A percentile compares a stretch with the other conserved stretches of the same genome.
These are phyloP conservation scores for Fistularia commersonii DNA, from an alignment of 2,797 vertebrate species.

Conservation along the genomic window DNA sequence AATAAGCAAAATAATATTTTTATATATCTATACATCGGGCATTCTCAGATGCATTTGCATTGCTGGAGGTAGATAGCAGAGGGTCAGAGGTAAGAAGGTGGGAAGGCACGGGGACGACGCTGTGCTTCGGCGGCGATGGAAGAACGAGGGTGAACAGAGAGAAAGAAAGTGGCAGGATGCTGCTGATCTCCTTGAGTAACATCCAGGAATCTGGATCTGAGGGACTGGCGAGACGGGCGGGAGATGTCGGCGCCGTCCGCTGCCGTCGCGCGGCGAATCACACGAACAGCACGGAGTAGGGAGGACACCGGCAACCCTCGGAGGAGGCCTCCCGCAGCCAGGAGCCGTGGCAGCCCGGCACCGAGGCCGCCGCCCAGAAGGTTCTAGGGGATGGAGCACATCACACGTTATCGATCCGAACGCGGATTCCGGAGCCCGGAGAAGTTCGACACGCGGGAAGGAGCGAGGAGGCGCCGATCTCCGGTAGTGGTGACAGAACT, in stretches of 20 bases:
- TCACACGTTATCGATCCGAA: neutral
- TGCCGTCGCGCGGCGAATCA: constrained; percentile 45
- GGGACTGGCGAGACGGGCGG: constrained; percentile 40
- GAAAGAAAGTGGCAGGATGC: constrained; percentile 58
- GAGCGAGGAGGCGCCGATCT: too few relatives aligned
- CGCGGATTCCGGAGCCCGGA: too few relatives aligned
- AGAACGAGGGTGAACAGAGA: constrained; percentile 48
- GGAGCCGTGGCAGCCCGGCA: constrained; percentile 80
- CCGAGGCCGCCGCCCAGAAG: constrained; percentile 79
- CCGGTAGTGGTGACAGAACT: too few relatives aligned
- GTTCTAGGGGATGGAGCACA: constrained; percentile 64
- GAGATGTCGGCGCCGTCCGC: constrained; percentile 8
- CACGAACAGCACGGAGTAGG: constrained; percentile 80
- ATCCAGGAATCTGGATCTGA: constrained; percentile 42
- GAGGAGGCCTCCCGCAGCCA: constrained; percentile 79
- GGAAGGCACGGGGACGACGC: constrained; percentile 45
- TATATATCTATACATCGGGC: constrained; percentile 70
- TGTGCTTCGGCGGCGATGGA: constrained; percentile 62
- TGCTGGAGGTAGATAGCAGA: constrained; percentile 75
- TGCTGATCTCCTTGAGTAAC: constrained; percentile 59
- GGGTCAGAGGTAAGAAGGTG: constrained; percentile 69
- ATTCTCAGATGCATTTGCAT: constrained; percentile 61
- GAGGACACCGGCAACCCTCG: constrained; percentile 76
- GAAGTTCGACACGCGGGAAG: too few relatives aligned
- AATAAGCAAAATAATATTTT: constrained; percentile 72